Conservation (phyloP, 2,888 invertebrate species). For the Mongoloraphidia duomilia region DNA sequence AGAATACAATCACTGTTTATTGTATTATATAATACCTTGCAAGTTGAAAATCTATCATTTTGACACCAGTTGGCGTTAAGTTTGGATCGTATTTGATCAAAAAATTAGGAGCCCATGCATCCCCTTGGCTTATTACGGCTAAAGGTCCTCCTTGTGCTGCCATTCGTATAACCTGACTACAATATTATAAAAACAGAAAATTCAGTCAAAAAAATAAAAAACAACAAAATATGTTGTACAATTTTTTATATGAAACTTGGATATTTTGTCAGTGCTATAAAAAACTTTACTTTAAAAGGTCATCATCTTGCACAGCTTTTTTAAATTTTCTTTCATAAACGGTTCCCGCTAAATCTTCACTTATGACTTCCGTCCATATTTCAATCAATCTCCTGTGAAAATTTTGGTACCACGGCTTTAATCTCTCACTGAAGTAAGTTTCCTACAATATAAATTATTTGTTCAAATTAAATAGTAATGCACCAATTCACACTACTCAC, state of each 20-base stretch:
- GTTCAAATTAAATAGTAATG: not conserved
- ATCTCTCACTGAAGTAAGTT: slow-evolving; percentile 39
- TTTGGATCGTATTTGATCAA: slow-evolving; percentile 33
- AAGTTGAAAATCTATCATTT: slow-evolving; percentile 58
- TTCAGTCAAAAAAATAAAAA: slow-evolving; percentile 3
- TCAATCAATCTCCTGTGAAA: slow-evolving; percentile 36
- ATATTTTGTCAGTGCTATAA: slow-evolving; percentile 1
- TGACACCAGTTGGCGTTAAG: slow-evolving; percentile 29
- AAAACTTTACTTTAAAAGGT: slow-evolving; percentile 32
- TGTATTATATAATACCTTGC: slow-evolving; percentile 25
- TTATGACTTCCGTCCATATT: slow-evolving; percentile 46
- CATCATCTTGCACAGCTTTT: slow-evolving; percentile 33
- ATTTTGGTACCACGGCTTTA: slow-evolving; percentile 40
- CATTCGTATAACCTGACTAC: slow-evolving; percentile 2
- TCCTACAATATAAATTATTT: slow-evolving; percentile 26
- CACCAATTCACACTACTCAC: not conserved
- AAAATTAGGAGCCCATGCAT: slow-evolving; percentile 65
- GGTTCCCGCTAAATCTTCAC: slow-evolving; percentile 43
- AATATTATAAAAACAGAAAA: not conserved
- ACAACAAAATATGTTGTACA: not conserved
- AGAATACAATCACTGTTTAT: not conserved
- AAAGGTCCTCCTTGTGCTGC: slow-evolving; percentile 19
- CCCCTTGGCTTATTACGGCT: slow-evolving; percentile 52
- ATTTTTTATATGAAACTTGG: not conserved
- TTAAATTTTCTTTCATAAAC: slow-evolving; percentile 41